These are phyloP conservation scores for Epizoanthus fatuus DNA, from an alignment of 92 coral and sea anemone genomes.

Conservation along the genomic window DNA sequence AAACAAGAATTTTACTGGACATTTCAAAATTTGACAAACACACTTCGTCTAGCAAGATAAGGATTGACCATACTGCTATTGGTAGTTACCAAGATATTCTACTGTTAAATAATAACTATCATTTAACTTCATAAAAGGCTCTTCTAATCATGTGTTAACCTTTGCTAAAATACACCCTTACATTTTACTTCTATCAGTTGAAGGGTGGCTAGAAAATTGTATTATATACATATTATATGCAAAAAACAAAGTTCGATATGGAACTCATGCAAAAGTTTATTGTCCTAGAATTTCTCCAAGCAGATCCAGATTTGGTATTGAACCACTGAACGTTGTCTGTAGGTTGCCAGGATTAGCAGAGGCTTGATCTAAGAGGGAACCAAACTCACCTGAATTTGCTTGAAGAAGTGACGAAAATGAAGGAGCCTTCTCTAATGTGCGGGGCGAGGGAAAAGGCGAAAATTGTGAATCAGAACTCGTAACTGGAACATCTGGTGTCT, in stretches of 20 bases:
- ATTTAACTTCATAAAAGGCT: conserved; percentile 32
- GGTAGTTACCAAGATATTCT: background rate
- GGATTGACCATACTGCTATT: background rate
- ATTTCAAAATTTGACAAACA: background rate
- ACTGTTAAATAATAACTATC: conserved; percentile 41
- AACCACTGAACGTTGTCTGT: conserved; percentile 93
- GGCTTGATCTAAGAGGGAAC: conserved; percentile 81
- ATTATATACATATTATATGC: conserved; percentile 20
- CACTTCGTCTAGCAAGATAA: conserved; percentile 11
- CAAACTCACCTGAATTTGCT: conserved; percentile 36
- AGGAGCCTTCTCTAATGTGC: conserved; percentile 88
- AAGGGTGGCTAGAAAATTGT: conserved; percentile 1
- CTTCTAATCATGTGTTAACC: conserved; percentile 31
- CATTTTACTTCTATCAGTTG: background rate
- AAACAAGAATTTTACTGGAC: background rate
- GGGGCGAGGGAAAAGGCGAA: conserved; percentile 74
- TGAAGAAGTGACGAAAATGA: conserved; percentile 77
- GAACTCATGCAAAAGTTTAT: background rate
- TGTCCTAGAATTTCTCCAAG: conserved; percentile 89
- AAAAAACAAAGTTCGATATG: background rate
- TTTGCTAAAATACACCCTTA: background rate
- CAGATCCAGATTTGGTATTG: conserved; percentile 91
- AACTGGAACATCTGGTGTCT: conserved; percentile 34
- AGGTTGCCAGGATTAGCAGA: conserved; percentile 79
- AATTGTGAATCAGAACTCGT: conserved; percentile 69